A percentile compares a stretch with the other conserved stretches of the same genome.
These are phyloP conservation scores for Phthorimaea operculella DNA, from an alignment of 1,140 invertebrate genomes.

Conservation along the genomic window DNA sequence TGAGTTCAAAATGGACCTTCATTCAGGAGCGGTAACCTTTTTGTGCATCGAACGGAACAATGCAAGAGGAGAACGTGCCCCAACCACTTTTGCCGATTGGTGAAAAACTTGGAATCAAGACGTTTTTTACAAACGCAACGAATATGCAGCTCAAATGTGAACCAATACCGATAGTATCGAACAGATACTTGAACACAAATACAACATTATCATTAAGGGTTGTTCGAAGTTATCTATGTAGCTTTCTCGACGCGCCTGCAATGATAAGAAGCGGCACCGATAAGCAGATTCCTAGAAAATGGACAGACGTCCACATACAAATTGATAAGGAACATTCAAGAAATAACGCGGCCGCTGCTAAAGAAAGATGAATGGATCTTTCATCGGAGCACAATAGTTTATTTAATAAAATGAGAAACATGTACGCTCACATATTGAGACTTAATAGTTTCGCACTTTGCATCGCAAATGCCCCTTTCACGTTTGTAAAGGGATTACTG, in stretches of 20 bases:
- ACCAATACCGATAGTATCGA: too few relatives aligned
- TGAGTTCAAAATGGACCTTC: constrained; percentile 30
- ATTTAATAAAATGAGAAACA: background rate
- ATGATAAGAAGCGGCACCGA: constrained; percentile 31
- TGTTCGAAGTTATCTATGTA: constrained; percentile 19
- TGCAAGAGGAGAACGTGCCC: constrained; percentile 60
- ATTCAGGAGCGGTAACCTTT: constrained; percentile 24
- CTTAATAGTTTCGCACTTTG: too few relatives aligned
- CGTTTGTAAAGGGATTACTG: too few relatives aligned
- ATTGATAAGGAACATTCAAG: constrained; percentile 9
- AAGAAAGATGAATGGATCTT: background rate
- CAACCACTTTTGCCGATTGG: constrained; percentile 57
- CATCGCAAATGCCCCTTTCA: too few relatives aligned
- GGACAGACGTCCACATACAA: constrained; percentile 13
- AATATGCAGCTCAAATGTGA: background rate
- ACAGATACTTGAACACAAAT: background rate
- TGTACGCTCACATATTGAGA: too few relatives aligned
- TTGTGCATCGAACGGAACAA: constrained; percentile 32
- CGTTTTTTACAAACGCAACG: background rate
- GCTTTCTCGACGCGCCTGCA: constrained; percentile 24
- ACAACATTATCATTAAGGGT: background rate
- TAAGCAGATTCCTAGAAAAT: constrained; percentile 38
- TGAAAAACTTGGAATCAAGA: constrained; percentile 38
- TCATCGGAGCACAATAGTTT: background rate
- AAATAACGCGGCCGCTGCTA: background rate